Percentiles rank a stretch among this genome's conserved stretches.
Evolutionary conservation across 2,113 vertebrate species (phyloP).

Genomic region (Crotalus viridis): DNA sequence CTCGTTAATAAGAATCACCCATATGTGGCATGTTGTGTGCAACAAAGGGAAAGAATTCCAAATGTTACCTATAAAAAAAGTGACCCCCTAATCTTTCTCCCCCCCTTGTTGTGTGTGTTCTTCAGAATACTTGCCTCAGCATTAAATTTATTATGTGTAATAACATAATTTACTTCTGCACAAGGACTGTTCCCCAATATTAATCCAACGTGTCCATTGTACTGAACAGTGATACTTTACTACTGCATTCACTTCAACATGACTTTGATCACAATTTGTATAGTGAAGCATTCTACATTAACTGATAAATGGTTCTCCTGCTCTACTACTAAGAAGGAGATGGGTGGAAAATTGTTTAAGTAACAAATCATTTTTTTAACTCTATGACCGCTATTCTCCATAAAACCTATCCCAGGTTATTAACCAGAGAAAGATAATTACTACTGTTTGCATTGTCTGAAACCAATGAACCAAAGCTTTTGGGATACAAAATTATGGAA

Average conservation of each 20-base stretch:
- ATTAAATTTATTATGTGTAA: constrained; percentile 32
- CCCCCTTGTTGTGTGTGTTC: constrained; percentile 34
- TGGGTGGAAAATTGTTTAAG: constrained; percentile 34
- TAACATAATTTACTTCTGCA: constrained; percentile 9
- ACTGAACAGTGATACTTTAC: accelerated
- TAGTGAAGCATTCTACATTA: constrained; percentile 36
- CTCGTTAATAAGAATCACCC: constrained; percentile 66
- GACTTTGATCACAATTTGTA: constrained; percentile 46
- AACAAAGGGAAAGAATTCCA: constrained; percentile 65
- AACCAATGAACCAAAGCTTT: constrained; percentile 11
- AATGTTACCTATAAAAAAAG: constrained; percentile 38
- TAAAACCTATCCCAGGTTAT: constrained; percentile 22
- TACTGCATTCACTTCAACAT: background rate
- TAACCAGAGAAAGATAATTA: constrained; percentile 22
- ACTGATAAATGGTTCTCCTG: constrained; percentile 20
- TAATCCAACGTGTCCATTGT: constrained; percentile 18
- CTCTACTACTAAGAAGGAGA: background rate
- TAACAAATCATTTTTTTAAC: constrained; percentile 36
- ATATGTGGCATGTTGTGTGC: constrained; percentile 59
- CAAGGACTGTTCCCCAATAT: background rate
- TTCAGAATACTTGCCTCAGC: constrained; percentile 47
- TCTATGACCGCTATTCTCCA: constrained; percentile 6
- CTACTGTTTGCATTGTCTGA: background rate
- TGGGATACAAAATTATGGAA: constrained; percentile 9
- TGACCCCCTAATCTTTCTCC: constrained; percentile 14